Percentiles rank a stretch among this genome's conserved stretches.
Evolutionary conservation across 2,888 invertebrate genomes (phyloP).

Genomic region (Aphodius granarius): DNA sequence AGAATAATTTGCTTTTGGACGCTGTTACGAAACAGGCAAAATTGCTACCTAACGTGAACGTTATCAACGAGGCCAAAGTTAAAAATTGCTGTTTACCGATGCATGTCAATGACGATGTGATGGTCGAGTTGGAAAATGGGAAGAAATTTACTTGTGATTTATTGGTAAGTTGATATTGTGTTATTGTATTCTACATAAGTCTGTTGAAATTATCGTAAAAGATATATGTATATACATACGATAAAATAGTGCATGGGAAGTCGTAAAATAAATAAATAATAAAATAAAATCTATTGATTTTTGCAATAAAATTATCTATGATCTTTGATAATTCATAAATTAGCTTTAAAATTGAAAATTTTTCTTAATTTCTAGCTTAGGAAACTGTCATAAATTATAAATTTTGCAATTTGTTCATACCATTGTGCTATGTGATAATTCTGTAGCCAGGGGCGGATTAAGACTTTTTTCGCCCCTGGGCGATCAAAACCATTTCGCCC

Average conservation of each 20-base stretch:
- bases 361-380: too few species aligned
- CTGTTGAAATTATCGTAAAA: background rate
- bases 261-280: background rate
- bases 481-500: too few species aligned
- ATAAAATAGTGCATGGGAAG: background rate
- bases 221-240: background rate
- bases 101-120: constrained; percentile 46
- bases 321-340: too few species aligned
- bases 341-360: too few species aligned
- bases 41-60: constrained; percentile 61
- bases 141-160: constrained; percentile 66
- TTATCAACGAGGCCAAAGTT: constrained; percentile 72
- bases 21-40: constrained; percentile 66
- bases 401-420: too few species aligned
- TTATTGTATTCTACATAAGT: background rate
- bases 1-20: constrained; percentile 86
- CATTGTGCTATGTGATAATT: too few species aligned
- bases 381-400: too few species aligned
- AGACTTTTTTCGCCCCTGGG: too few species aligned
- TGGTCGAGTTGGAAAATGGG: constrained; percentile 67
- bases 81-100: constrained; percentile 56
- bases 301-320: too few species aligned
- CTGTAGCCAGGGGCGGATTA: too few species aligned
- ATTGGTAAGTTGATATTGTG: constrained; percentile 44
- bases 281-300: background rate